These are phyloP conservation scores for Sphyrna mokarran DNA, from an alignment of 2,113 vertebrate genomes.

Conservation along the genomic window DNA sequence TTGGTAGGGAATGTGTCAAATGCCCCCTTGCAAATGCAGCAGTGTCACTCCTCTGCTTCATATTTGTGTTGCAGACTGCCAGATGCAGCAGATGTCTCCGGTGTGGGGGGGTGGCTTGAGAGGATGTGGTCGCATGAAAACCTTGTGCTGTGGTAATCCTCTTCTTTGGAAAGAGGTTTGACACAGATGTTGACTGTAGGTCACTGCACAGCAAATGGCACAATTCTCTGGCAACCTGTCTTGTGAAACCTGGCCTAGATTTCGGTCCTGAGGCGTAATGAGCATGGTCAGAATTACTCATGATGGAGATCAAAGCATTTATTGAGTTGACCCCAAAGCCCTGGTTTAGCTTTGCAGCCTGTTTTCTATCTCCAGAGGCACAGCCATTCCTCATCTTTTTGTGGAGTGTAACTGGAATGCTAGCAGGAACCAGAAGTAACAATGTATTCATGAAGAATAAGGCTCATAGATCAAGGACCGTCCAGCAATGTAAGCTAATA, in stretches of 20 bases:
- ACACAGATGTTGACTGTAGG: background rate
- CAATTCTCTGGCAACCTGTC: background rate
- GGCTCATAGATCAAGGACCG: background rate
- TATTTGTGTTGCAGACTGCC: background rate
- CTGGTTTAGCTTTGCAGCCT: background rate
- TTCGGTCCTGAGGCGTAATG: background rate
- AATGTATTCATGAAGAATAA: background rate
- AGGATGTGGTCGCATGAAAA: constrained; percentile 32
- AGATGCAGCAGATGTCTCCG: background rate
- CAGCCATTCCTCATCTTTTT: background rate
- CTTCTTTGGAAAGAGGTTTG: background rate
- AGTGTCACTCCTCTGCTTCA: background rate
- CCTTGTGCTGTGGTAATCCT: constrained; percentile 22
- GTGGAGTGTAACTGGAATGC: background rate
- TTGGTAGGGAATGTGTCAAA: background rate
- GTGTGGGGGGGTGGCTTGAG: background rate
- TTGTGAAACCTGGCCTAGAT: background rate
- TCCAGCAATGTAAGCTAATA: background rate
- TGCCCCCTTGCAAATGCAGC: background rate
- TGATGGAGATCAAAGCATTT: background rate
- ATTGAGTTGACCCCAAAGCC: background rate
- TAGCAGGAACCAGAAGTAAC: background rate
- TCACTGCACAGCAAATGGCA: background rate
- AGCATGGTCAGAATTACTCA: background rate
- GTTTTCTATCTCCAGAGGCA: background rate